A percentile compares a stretch with the other conserved stretches of the same genome.
Conservation (phyloP, 92 coral and sea anemone genomes). For the Parazoanthus atlanticus region DNA sequence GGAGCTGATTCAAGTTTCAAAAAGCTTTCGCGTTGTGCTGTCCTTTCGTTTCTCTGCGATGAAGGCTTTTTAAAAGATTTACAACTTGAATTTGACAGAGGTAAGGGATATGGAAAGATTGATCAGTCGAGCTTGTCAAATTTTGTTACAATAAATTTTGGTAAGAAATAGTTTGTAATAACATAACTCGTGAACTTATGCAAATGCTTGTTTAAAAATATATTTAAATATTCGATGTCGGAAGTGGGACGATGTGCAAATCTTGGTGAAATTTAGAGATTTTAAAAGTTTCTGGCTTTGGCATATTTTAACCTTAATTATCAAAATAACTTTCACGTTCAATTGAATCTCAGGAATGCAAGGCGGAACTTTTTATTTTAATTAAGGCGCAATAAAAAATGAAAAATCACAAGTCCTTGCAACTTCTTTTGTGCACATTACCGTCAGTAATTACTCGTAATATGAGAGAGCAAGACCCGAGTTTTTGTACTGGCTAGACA, state of each 20-base stretch:
- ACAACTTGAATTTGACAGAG: too few species aligned
- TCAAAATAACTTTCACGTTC: background rate
- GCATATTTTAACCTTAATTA: background rate
- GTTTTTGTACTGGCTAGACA: too few species aligned
- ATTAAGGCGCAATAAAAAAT: background rate
- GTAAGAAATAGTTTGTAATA: too few species aligned
- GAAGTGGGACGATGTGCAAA: background rate
- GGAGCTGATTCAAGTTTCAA: background rate
- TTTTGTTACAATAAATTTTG: too few species aligned
- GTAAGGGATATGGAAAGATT: background rate
- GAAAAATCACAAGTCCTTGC: background rate
- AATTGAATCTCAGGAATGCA: constrained; percentile 9
- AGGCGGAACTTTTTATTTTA: background rate
- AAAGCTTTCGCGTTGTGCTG: too few species aligned
- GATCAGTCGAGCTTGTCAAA: background rate
- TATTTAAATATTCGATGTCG: background rate
- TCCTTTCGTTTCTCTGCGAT: too few species aligned
- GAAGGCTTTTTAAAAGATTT: too few species aligned
- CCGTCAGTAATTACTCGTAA: too few species aligned
- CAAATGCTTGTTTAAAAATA: background rate
- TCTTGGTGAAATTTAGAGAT: background rate
- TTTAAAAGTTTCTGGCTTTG: background rate
- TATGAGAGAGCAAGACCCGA: background rate
- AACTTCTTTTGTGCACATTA: background rate
- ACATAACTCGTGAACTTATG: background rate